Percentiles rank a stretch among this genome's conserved stretches.
phyloP scores from a whole-genome alignment of 2,888 invertebrate genomes.

The Rhorus exstirpatorius region DNA sequence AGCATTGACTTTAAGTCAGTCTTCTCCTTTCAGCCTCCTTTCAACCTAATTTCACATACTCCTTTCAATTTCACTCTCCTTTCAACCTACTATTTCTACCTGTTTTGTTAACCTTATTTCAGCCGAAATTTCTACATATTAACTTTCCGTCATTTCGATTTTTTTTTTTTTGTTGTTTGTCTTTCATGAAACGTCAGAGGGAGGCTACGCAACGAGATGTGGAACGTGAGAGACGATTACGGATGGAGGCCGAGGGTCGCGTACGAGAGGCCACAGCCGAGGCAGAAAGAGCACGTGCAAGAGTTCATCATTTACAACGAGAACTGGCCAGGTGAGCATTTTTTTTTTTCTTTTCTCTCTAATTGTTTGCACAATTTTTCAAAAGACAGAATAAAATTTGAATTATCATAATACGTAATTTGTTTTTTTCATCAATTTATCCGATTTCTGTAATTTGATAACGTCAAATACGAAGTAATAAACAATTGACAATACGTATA shows the following conservation, averaged over 20 bases:
- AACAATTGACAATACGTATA: too few species aligned
- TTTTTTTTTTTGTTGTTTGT: conserved; percentile 9
- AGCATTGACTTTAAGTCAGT: background rate
- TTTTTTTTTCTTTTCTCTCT: background rate
- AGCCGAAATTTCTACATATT: too few species aligned
- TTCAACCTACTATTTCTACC: too few species aligned
- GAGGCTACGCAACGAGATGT: conserved; percentile 86
- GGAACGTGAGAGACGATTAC: conserved; percentile 85
- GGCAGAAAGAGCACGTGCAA: conserved; percentile 85
- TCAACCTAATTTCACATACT: too few species aligned
- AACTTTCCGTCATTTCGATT: background rate
- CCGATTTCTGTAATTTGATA: too few species aligned
- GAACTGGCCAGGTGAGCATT: conserved; percentile 85
- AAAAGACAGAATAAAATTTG: too few species aligned
- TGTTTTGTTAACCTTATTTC: too few species aligned
- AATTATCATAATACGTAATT: too few species aligned
- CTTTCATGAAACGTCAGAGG: conserved; percentile 87
- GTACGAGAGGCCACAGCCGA: conserved; percentile 85
- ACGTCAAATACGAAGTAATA: too few species aligned
- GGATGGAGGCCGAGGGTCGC: conserved; percentile 85
- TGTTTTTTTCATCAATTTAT: too few species aligned
- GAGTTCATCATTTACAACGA: conserved; percentile 85
- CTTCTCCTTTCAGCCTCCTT: too few species aligned
- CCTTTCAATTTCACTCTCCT: too few species aligned
- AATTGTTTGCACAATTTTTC: conserved; percentile 12